Evolutionary conservation across 2,888 invertebrate genomes (phyloP), one percentile per base, ranked within the genome.

Genomic region (Odontocolon sp.): DNA sequence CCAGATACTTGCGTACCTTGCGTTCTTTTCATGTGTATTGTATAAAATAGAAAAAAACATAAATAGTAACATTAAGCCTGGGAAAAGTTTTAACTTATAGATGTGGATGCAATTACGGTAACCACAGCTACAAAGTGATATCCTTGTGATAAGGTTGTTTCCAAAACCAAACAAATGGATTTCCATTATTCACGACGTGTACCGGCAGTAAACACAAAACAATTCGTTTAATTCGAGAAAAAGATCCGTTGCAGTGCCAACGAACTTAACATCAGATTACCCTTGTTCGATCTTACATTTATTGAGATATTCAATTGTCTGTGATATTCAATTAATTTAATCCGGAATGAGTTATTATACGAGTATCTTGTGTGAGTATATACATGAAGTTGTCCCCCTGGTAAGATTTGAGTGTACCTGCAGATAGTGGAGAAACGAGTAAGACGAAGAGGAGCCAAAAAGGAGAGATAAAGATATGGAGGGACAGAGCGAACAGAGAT

Each of bases 401-500:
- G n/a, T 59, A 9, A 66, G 42, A 61, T 54, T 54, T 26, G 54
- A 52, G 42, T 42, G 40, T 23, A 28, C 18, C 11, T 36, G 14
- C 5, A 64, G 50, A 71, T 61, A 61, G 71, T 11, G 52, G 61
- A 33, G 36, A 16, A 59, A 42, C 14, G 50, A 66, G 38, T 28
- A n/a, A n/a, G 50, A 68, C 42, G 47, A 42, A 21, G 31, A 42
- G 23, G 45, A 28, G 8, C 9, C 40, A 11, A 42, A 3, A 33
- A 64, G 54, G 74, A 68, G 56, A 52, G 57, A 70, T 59, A 45
- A 63, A 67, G 67, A 76, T 50, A 11, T 31, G 59, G 52, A 63
- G 68, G 71, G 64, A 63, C 50, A 47, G 57, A 68, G 73, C n/a
- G 70, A 75, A 77, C 67, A 68, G 71, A 80, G 80, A 80, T 75